Conservation (phyloP, 2,888 invertebrate genomes). For the Drosophila neonasuta region DNA sequence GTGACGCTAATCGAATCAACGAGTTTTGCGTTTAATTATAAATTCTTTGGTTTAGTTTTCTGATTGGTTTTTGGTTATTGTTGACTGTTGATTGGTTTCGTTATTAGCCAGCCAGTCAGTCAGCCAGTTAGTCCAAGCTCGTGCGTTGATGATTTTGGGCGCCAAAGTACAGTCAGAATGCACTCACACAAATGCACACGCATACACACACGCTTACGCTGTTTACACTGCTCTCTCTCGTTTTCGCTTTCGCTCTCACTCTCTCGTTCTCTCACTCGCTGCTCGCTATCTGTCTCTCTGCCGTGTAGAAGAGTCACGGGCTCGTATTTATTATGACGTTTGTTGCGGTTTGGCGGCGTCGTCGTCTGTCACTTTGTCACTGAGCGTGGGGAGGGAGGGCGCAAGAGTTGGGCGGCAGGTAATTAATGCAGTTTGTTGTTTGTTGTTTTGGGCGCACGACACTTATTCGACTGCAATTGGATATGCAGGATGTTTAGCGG, state of each 20-base stretch:
- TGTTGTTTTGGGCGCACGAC: conserved; percentile 2
- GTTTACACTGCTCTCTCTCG: not conserved
- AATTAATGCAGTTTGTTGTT: conserved; percentile 55
- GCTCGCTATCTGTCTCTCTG: not conserved
- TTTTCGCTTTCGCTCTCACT: not conserved
- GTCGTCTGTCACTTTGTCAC: conserved; percentile 28
- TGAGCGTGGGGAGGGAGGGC: not conserved
- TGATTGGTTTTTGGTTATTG: conserved; percentile 52
- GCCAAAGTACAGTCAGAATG: conserved; percentile 68
- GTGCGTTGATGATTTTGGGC: conserved; percentile 51
- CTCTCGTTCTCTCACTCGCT: not conserved
- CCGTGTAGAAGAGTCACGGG: conserved; percentile 6
- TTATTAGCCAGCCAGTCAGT: conserved; percentile 29
- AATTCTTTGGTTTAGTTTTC: conserved; percentile 51
- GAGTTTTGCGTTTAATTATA: conserved; percentile 47
- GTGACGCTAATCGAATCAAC: conserved; percentile 41
- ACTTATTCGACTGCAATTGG: conserved; percentile 42
- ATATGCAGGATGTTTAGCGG: conserved; percentile 3
- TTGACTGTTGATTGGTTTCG: conserved; percentile 42
- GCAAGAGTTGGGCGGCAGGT: conserved; percentile 21
- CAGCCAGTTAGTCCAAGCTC: not conserved
- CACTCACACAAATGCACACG: conserved; percentile 8
- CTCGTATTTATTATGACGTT: conserved; percentile 50
- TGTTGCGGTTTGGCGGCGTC: conserved; percentile 47
- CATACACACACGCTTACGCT: conserved; percentile 4